These are phyloP conservation scores for Trichogramma pretiosum DNA, from an alignment of 1,140 invertebrate genomes.

Conservation along the genomic window DNA sequence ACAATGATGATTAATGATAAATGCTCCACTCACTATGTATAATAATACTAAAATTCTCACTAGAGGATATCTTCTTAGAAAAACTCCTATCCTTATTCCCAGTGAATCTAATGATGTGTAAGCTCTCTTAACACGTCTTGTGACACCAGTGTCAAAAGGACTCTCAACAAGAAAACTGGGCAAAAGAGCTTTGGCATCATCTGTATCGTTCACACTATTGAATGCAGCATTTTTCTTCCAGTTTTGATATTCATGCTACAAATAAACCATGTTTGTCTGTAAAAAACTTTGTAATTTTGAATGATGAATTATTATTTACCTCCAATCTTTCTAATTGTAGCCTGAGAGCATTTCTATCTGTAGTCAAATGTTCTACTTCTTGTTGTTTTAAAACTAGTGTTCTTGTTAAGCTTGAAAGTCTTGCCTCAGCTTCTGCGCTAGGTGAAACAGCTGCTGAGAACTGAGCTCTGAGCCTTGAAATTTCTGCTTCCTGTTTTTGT, in stretches of 20 bases:
- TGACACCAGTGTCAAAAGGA: slow-evolving; percentile 68
- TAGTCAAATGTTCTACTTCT: slow-evolving; percentile 63
- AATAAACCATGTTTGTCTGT: too few species aligned
- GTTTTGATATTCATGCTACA: slow-evolving; percentile 46
- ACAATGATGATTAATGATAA: slow-evolving; percentile 4
- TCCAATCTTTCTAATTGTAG: slow-evolving; percentile 74
- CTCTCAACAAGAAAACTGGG: slow-evolving; percentile 65
- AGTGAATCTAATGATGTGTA: slow-evolving; percentile 69
- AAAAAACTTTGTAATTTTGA: too few species aligned
- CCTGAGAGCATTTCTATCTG: slow-evolving; percentile 69
- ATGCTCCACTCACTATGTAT: slow-evolving; percentile 54
- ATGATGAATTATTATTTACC: slow-evolving; percentile 41
- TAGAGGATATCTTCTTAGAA: slow-evolving; percentile 71
- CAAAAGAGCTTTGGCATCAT: slow-evolving; percentile 61
- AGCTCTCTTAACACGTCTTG: slow-evolving; percentile 69
- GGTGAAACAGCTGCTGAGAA: slow-evolving; percentile 45
- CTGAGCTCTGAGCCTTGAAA: slow-evolving; percentile 53
- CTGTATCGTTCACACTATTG: slow-evolving; percentile 55
- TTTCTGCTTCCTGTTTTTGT: slow-evolving; percentile 54
- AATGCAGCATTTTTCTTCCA: slow-evolving; percentile 36
- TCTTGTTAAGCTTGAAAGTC: slow-evolving; percentile 64
- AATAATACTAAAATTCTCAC: slow-evolving; percentile 69
- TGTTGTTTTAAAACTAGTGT: slow-evolving; percentile 75
- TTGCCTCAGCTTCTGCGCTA: slow-evolving; percentile 56
- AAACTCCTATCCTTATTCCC: slow-evolving; percentile 68